These are phyloP conservation scores for Aphodius sticticus DNA, from an alignment of 2,888 invertebrate species.

Conservation along the genomic window DNA sequence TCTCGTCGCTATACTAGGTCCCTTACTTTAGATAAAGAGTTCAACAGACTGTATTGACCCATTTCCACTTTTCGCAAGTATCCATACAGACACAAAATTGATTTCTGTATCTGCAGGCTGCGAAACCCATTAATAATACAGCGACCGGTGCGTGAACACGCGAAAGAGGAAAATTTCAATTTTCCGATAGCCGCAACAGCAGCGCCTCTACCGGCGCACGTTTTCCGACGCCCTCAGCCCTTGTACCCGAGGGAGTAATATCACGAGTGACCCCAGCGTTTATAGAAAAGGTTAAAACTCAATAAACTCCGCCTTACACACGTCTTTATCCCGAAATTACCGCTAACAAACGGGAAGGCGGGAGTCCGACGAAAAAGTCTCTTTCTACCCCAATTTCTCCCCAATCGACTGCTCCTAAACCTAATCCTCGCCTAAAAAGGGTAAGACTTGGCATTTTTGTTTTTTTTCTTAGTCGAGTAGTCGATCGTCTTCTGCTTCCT, in stretches of 20 bases:
- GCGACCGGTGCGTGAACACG: neutral
- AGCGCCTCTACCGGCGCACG: neutral
- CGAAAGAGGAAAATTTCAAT: neutral
- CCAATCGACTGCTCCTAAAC: neutral
- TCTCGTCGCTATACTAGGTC: too few species aligned
- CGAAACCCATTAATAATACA: neutral
- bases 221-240: neutral
- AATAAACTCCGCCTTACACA: slow-evolving; percentile 33
- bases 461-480: neutral
- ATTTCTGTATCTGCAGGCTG: neutral
- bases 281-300: slow-evolving; percentile 42
- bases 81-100: neutral
- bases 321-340: slow-evolving; percentile 29
- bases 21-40: too few species aligned
- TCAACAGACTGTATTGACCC: neutral
- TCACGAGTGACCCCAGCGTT: slow-evolving; percentile 40
- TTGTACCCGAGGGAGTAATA: slow-evolving; percentile 38
- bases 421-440: neutral
- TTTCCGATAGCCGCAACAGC: slow-evolving; percentile 4
- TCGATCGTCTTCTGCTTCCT: neutral
- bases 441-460: slow-evolving; percentile 8
- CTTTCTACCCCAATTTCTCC: neutral
- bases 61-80: neutral
- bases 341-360: slow-evolving; percentile 4
- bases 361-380: neutral